phyloP scores from a whole-genome alignment of 37 sponge, comb jelly and placozoan genomes.

The Mnemiopsis leidyi region DNA sequence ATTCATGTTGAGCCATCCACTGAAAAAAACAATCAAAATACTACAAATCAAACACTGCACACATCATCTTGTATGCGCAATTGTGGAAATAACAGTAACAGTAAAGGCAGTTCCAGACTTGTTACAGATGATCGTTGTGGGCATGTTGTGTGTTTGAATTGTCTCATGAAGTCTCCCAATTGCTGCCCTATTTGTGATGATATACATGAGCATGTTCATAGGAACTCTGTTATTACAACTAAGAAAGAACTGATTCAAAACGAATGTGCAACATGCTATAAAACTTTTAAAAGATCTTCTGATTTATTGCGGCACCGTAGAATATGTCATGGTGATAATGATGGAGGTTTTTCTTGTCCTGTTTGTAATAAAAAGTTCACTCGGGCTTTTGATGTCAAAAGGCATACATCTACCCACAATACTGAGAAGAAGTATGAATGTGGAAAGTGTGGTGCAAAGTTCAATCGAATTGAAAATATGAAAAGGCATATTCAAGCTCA shows the following conservation, averaged over 20 bases:
- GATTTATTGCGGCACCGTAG: constrained; percentile 18
- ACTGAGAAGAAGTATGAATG: constrained; percentile 47
- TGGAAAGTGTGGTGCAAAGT: constrained; percentile 3
- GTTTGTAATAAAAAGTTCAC: constrained; percentile 28
- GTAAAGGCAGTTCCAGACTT: constrained; percentile 26
- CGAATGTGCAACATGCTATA: neutral
- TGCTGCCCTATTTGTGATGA: constrained; percentile 11
- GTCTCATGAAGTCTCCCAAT: constrained; percentile 46
- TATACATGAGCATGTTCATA: neutral
- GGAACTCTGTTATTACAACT: neutral
- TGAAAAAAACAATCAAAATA: neutral
- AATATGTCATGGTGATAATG: constrained; percentile 26
- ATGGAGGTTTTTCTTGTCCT: constrained; percentile 11
- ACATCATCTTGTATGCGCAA: constrained; percentile 33
- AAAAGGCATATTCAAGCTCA: constrained; percentile 19
- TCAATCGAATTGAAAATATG: constrained; percentile 48
- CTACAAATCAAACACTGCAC: neutral
- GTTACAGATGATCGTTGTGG: constrained; percentile 54
- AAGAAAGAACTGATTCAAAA: constrained; percentile 54
- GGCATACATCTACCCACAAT: constrained; percentile 30
- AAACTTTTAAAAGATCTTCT: constrained; percentile 17
- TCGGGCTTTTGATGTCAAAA: constrained; percentile 13
- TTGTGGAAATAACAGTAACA: constrained; percentile 26
- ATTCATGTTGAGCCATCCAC: neutral
- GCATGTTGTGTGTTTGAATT: constrained; percentile 5